phyloP scores from a whole-genome alignment of 1,140 invertebrate genomes.

The Anthonomus grandis region DNA sequence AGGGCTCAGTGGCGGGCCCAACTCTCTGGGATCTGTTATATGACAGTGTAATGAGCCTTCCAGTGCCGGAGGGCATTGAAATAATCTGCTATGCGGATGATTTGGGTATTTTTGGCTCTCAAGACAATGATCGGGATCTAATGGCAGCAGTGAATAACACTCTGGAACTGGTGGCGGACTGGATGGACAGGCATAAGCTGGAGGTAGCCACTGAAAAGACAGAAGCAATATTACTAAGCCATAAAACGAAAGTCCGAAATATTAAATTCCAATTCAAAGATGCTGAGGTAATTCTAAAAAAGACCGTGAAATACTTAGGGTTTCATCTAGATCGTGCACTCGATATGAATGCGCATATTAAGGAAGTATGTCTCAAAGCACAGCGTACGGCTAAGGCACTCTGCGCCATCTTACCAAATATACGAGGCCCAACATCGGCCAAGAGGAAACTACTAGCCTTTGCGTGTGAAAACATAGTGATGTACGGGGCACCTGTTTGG shows the following conservation, averaged over 20 bases:
- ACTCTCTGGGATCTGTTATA: neutral
- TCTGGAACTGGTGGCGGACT: neutral
- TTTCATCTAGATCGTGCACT: too few relatives aligned
- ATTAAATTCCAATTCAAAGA: neutral
- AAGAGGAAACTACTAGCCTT: too few relatives aligned
- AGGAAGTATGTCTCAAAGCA: too few relatives aligned
- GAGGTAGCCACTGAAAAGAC: neutral
- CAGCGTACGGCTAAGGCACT: too few relatives aligned
- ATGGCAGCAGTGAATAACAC: neutral
- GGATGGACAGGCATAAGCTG: neutral
- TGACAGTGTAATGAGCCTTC: neutral
- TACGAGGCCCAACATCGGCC: too few relatives aligned
- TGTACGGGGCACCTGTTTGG: too few relatives aligned
- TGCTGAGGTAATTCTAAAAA: neutral
- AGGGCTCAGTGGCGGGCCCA: neutral
- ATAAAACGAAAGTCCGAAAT: neutral
- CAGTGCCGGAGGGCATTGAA: neutral
- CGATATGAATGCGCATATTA: too few relatives aligned
- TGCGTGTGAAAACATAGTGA: too few relatives aligned
- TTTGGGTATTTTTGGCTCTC: neutral
- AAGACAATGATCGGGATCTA: neutral
- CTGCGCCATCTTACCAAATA: too few relatives aligned
- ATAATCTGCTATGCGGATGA: neutral
- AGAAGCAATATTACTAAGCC: neutral
- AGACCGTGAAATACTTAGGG: neutral